Evolutionary conservation across 37 sponge, comb jelly and placozoan genomes (phyloP).

Genomic region (Theonella swinhoei): DNA sequence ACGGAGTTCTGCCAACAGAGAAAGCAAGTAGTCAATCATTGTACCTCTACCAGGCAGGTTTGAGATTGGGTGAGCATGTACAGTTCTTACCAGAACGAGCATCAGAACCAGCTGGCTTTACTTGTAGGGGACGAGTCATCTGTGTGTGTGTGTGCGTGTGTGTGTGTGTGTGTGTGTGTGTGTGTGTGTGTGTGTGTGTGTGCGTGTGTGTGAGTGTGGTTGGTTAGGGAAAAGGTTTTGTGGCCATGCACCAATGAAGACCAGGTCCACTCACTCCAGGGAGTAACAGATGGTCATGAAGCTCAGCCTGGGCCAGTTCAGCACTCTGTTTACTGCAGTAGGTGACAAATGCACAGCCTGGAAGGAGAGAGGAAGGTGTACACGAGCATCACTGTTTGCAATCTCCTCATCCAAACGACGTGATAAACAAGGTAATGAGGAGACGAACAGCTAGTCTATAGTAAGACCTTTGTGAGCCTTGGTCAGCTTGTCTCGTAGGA

Average conservation of each 20-base stretch:
- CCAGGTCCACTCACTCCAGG: constrained; percentile 74
- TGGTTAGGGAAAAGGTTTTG: not conserved
- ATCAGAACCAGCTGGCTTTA: constrained; percentile 92
- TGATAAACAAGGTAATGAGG: not conserved
- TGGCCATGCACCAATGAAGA: not conserved
- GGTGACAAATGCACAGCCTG: constrained; percentile 99
- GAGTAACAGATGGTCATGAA: constrained; percentile 88
- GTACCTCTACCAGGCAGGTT: too few relatives aligned
- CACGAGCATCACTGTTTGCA: too few relatives aligned
- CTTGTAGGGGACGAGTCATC: constrained; percentile 96
- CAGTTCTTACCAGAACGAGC: constrained; percentile 63
- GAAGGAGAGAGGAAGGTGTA: not conserved
- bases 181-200: not conserved
- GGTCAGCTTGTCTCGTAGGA: constrained; percentile 72
- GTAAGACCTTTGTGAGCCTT: constrained; percentile 77
- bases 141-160: too few relatives aligned
- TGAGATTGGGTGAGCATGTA: not conserved
- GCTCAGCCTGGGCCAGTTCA: constrained; percentile 76
- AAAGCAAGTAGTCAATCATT: too few relatives aligned
- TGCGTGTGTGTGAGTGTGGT: not conserved
- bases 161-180: not conserved
- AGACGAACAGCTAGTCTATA: not conserved
- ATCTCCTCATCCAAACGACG: not conserved
- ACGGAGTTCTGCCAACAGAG: constrained; percentile 76
- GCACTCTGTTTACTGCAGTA: constrained; percentile 79